Base-by-base conservation (phyloP, 2,113 vertebrate genomes). In the Patagioenas fasciata region DNA sequence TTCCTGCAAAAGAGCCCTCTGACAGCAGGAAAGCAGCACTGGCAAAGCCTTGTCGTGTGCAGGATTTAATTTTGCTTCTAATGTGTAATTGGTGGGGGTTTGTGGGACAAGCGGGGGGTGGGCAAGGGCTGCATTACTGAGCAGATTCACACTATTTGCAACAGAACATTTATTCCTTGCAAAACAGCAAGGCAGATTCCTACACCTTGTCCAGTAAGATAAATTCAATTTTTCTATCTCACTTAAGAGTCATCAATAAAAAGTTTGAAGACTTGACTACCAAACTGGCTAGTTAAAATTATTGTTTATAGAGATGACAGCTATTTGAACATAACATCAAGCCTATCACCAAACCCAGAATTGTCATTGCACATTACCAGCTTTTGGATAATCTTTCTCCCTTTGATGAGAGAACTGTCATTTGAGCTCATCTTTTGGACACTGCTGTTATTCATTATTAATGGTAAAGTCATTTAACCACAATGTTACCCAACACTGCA, bases 161-260 rank as follows among this genome's bases (percentile, higher is more conserved):
- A 75, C 1, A 5, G 38, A 61, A 80, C 28, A 32, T 78, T 85
- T 86, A 29, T 25, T 75, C 28, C 44, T 21, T 79, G 83, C 67
- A 64, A 87, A 84, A 92, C 0, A 11, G 32, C 29, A 65, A 66
- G 91, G 38, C 28, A 64, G n/a, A 64, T 89, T 84, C 73, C 70
- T 79, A 57, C 40, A 15, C 12, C 34, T 75, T 72, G 16, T 65
- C 84, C 57, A 62, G 75, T 74, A 80, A 83, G 62, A 70, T 47
- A 81, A 88, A 73, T 71, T 67, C 36, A 66, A 56, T 66, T 87
- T 47, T 71, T 85, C 71, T 83, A 38, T 50, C n/a, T 62, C 74
- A 80, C 80, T 90, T 96, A 90, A 73, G 96, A 94, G n/a, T 67
- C 60, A 83, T 86, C 42, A 60, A 72, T 81, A 81, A 95, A 75